A percentile compares a stretch with the other conserved stretches of the same genome.
Conservation (phyloP, 2,797 vertebrate species). For the Caiman crocodilus region DNA sequence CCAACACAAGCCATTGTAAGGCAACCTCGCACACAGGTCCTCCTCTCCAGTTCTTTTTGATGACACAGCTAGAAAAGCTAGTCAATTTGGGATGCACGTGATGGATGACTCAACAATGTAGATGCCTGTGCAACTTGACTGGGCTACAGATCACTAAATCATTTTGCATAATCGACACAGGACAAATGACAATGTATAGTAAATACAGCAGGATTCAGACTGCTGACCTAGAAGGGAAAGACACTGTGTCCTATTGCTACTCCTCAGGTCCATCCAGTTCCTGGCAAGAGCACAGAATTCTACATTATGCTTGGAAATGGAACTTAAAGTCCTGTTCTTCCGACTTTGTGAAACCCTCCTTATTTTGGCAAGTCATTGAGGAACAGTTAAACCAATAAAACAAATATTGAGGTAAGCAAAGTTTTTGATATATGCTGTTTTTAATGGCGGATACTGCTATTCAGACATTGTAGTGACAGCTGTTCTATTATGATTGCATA, state of each 20-base stretch:
- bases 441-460: background rate
- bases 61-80: background rate
- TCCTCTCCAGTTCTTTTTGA: background rate
- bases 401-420: background rate
- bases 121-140: background rate
- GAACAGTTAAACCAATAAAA: background rate
- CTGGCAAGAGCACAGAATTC: background rate
- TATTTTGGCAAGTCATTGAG: background rate
- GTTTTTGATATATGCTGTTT: background rate
- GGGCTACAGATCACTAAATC: background rate
- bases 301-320: background rate
- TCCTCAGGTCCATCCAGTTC: background rate
- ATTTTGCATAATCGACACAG: accelerated
- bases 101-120: background rate
- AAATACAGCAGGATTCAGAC: background rate
- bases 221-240: background rate
- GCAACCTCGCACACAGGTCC: background rate
- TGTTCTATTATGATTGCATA: background rate
- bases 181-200: background rate
- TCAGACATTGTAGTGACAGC: background rate
- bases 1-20: accelerated
- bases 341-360: background rate
- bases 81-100: accelerated
- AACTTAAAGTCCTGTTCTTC: background rate
- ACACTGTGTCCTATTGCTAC: background rate